Base-by-base conservation (phyloP, 2,888 invertebrate genomes). In the Lottia gigantea region DNA sequence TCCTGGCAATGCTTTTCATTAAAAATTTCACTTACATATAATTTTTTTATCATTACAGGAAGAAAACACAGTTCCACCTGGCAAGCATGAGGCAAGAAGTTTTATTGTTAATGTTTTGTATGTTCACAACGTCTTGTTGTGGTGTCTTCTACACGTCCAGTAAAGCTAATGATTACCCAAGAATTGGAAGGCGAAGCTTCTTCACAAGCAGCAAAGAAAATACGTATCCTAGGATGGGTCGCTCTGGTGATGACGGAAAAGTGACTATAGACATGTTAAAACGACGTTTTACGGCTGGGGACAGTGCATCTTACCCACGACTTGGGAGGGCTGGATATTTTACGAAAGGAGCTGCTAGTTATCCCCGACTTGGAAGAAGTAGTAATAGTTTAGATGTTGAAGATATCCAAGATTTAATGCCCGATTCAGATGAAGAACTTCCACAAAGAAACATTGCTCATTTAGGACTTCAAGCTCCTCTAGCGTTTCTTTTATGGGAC, bases 121-220 rank as follows among this genome's bases (percentile, higher is more conserved):
- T 68, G 0, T 46, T 74, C 47, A 71, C 71, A 1, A 71, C 74
- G 16, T 66, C 67, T 49, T 66, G 68, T 47, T 73, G 68, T 14
- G 72, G 74, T 1, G 71, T 78, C n/a, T 78, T 78, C 74, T 78
- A 74, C 72, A 78, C 75, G 14, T 66, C 74, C 47, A 67, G 72
- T 70, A 72, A 67, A 64, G 74, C 74, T 62, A 75, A 75, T 66
- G 76, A 76, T 72, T 78, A 76, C 62, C 76, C 76, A 0, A 64
- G 75, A 8, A 73, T 78, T 1, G 78, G 78, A 45, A 49, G 75
- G 12, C 66, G 78, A 12, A 73, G 69, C 55, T 71, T 74, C 67
- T 78, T 72, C 71, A 75, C 78, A 12, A 67, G 63, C 61, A 69
- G 70, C 61, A 68, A 69, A 62, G 72, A 72, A 62, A 69, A 72